phyloP scores from a whole-genome alignment of 2,113 vertebrate genomes.

The Aspidoscelis tigris region DNA sequence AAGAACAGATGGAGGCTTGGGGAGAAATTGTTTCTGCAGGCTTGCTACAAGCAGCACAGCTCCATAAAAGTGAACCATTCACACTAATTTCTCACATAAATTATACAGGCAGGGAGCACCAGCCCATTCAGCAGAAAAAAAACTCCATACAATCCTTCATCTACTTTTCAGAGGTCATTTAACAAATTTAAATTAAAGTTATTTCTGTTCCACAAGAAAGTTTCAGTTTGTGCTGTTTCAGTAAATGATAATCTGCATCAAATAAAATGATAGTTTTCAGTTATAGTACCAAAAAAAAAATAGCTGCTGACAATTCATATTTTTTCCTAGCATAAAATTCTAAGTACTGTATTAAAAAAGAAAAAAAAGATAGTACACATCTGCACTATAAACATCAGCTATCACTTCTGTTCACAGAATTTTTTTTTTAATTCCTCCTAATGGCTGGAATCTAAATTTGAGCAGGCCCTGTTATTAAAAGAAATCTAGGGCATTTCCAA shows the following conservation, averaged over 20 bases:
- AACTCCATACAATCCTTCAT: constrained; percentile 63
- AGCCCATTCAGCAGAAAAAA: constrained; percentile 78
- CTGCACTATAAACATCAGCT: constrained; percentile 45
- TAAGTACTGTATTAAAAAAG: too few species aligned
- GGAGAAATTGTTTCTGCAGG: constrained; percentile 83
- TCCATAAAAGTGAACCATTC: constrained; percentile 80
- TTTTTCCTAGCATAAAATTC: constrained; percentile 44
- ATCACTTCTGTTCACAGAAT: constrained; percentile 47
- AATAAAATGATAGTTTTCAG: constrained; percentile 60
- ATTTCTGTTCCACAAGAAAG: constrained; percentile 72
- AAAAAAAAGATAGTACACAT: constrained; percentile 49
- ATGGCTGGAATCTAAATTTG: constrained; percentile 30
- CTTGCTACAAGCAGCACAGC: constrained; percentile 78
- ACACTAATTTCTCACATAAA: constrained; percentile 84
- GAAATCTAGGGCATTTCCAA: constrained; percentile 25
- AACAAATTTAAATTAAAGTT: constrained; percentile 78
- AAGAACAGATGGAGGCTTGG: constrained; percentile 87
- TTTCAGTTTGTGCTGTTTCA: constrained; percentile 63
- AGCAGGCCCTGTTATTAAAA: constrained; percentile 36
- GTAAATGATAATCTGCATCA: constrained; percentile 66
- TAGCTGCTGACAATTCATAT: constrained; percentile 46
- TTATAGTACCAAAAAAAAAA: constrained; percentile 49
- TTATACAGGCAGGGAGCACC: constrained; percentile 76
- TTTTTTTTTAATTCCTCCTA: constrained; percentile 40
- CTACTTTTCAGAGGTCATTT: constrained; percentile 79